Conservation (phyloP, 2,888 invertebrate genomes). For the Euproctis similis region DNA sequence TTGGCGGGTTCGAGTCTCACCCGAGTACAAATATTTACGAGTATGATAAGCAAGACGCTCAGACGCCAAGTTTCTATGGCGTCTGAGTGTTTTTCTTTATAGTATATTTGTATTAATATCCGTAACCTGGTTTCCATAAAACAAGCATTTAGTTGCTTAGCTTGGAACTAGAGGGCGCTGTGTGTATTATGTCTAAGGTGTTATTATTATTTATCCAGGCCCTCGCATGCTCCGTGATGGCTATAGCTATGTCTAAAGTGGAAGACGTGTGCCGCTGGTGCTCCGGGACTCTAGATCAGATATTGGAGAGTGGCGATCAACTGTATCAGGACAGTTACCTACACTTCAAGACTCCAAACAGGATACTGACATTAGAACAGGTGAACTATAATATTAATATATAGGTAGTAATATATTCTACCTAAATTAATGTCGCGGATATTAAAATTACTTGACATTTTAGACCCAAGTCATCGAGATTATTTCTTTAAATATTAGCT, state of each 20-base stretch:
- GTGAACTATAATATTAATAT: conserved; percentile 28
- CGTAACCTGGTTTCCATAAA: too few species aligned
- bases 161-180: too few species aligned
- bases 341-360: conserved; percentile 55
- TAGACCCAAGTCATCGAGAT: not conserved
- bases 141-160: too few species aligned
- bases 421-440: not conserved
- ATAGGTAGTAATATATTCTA: not conserved
- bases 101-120: too few species aligned
- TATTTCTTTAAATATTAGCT: not conserved
- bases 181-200: too few species aligned
- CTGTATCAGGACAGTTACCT: conserved; percentile 77
- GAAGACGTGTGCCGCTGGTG: conserved; percentile 74
- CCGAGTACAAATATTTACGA: too few species aligned
- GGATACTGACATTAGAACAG: conserved; percentile 46
- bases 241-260: conserved; percentile 72
- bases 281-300: conserved; percentile 65
- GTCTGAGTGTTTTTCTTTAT: too few species aligned
- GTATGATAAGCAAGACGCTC: too few species aligned
- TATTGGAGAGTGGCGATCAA: conserved; percentile 75
- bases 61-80: too few species aligned
- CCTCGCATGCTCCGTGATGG: conserved; percentile 62
- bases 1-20: too few species aligned
- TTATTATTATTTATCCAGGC: too few species aligned
- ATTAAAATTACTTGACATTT: not conserved